Evolutionary conservation across 2,797 vertebrate genomes (phyloP), one percentile per base, ranked within the genome.

Genomic region (Urophycis tenuis): DNA sequence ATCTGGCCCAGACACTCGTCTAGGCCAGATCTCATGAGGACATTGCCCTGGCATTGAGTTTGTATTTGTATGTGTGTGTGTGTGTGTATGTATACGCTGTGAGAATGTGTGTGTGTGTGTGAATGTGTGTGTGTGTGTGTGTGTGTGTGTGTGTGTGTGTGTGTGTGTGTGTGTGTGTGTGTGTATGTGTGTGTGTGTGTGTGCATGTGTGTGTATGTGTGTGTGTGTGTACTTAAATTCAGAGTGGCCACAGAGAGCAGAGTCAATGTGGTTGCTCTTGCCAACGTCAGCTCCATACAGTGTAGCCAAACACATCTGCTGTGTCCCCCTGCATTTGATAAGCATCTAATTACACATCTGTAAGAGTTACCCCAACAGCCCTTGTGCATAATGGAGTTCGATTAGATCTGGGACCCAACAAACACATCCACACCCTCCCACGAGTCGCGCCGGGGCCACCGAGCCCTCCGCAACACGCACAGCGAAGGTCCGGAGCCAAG

Each of bases 321-420:
- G 69, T 3, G 19, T 7, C 53, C 53, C 53, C 8, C 53, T 60
- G 22, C 53, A 15, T 33, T 32, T 71, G 69, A 31, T 33, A 33
- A 31, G 17, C 29, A 71, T 33, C 69, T 71, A 71, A 71, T 71
- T 71, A 71, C 69, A 71, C 69, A 31, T 33, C 69, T 33, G 33
- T 32, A 71, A 71, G 69, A 71, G 29, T 31, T 71, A 15, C 69
- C 33, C 69, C 32, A 71, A 71, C 69, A 33, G 17, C 69, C 69
- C 69, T 67, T 33, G 30, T 33, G 69, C 69, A 33, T 71, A 71
- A 71, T 33, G 69, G 32, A 34, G 10, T 34, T 72, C 25, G 35
- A 49, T 74, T 80, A 71, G 69, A 32, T 71, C 69, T 71, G 69
- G 31, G 11, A 71, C 69, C 17, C 4, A 71, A 71, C 15, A 71